Base-by-base conservation (phyloP, 1,140 invertebrate genomes). In the Tigriopus japonicus region DNA sequence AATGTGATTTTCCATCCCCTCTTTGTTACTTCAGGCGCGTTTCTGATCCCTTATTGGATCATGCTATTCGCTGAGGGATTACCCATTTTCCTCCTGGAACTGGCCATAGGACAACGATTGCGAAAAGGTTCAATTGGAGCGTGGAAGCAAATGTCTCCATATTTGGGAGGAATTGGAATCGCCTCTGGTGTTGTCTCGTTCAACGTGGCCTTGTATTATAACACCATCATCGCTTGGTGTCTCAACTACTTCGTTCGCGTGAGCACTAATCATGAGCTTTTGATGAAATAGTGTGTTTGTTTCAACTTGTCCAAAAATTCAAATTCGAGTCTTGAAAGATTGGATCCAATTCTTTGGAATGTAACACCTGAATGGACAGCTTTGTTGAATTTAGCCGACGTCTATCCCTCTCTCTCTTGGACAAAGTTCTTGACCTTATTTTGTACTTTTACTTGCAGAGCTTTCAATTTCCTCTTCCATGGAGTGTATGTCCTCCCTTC, bases 191-290 rank as follows among this genome's bases (percentile, higher is more conserved):
- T 97, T 58, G 92, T 97, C 6, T 95, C 92, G 0, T 94, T 92
- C 71, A 92, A 96, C 68, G 91, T 96, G 40, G 91, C 90, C n/a
- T 77, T 97, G 45, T 98, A 98, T 73, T 98, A 98, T 74, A 98
- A 97, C 73, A 95, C 93, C 15, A 96, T 98, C 66, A 93, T 98
- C 61, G 92, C 91, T 19, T 98, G 93, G 93, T 96, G 92, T 69
- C 77, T 98, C 64, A 95, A 95, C 72, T 98, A 97, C 72, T 85
- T 91, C 68, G 81, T 84, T 62, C 85, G 87, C 73, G 78, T 79
- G 70, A 69, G 64, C 59, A 23, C 10, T 12, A 52, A 40, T 35
- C 3, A 35, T 35, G 9, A 35, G 28, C 28, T 35, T 35, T 35
- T 35, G 28, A 3, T 35, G n/a, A n/a, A n/a, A n/a, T n/a, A n/a